phyloP scores from a whole-genome alignment of 2,113 vertebrate species.

The Xiphias gladius region DNA sequence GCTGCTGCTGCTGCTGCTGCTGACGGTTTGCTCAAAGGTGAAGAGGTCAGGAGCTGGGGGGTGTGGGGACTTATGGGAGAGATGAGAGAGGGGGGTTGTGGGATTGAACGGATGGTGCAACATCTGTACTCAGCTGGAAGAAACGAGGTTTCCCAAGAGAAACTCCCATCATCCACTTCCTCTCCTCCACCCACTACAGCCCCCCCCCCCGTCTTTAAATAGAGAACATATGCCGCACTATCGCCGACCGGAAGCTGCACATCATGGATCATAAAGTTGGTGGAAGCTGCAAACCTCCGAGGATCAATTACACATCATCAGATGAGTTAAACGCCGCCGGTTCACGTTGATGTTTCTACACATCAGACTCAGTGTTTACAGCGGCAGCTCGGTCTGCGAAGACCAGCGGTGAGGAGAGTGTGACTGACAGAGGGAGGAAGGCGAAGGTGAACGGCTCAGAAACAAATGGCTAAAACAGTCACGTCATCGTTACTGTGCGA shows the following conservation, averaged over 20 bases:
- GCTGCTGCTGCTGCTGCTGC: constrained; percentile 30
- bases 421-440: too few relatives aligned
- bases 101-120: constrained; percentile 32
- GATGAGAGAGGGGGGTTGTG: constrained; percentile 2
- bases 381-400: not conserved
- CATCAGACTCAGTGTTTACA: not conserved
- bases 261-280: constrained; percentile 55
- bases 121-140: constrained; percentile 74
- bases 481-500: not conserved
- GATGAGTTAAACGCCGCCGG: constrained; percentile 16
- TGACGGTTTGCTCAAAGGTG: constrained; percentile 10
- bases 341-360: not conserved
- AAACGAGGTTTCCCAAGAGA: constrained; percentile 76
- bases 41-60: constrained; percentile 35
- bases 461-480: too few relatives aligned
- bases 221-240: constrained; percentile 63
- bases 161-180: constrained; percentile 77
- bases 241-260: constrained; percentile 45
- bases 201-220: constrained; percentile 30
- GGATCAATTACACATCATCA: constrained; percentile 30
- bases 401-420: too few relatives aligned
- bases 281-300: constrained; percentile 39
- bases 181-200: constrained; percentile 42
- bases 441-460: too few relatives aligned
- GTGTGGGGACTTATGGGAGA: not conserved